A percentile compares a stretch with the other conserved stretches of the same genome.
phyloP scores from a whole-genome alignment of 2,113 vertebrate species.

The Ophiodon elongatus region DNA sequence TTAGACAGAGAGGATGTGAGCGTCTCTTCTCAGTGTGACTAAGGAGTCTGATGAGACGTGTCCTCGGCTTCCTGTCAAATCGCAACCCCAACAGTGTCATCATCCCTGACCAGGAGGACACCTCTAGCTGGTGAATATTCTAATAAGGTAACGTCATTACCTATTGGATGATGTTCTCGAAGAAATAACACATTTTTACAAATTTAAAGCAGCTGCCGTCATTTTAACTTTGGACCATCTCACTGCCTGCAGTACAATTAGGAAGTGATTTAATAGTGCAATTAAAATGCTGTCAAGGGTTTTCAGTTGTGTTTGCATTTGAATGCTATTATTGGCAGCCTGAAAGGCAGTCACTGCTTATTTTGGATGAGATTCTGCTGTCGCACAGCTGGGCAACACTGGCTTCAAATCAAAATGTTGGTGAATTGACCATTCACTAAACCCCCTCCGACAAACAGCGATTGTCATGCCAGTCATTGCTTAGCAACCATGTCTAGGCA shows the following conservation, averaged over 20 bases:
- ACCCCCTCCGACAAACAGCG: not conserved
- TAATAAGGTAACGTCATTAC: constrained; percentile 49
- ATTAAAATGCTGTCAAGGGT: constrained; percentile 65
- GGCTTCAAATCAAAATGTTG: constrained; percentile 23
- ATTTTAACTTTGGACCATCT: constrained; percentile 42
- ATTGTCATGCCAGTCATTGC: not conserved
- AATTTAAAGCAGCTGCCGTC: constrained; percentile 38
- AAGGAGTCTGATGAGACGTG: constrained; percentile 52
- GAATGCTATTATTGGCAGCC: constrained; percentile 40
- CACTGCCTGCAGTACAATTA: constrained; percentile 36
- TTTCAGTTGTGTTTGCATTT: constrained; percentile 52
- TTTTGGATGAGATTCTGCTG: constrained; percentile 34
- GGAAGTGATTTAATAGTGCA: constrained; percentile 54
- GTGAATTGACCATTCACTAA: not conserved
- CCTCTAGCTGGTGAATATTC: constrained; percentile 31
- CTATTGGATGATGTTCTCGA: constrained; percentile 21
- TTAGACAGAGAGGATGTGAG: constrained; percentile 59
- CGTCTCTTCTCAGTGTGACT: constrained; percentile 52
- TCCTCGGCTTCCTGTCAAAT: constrained; percentile 44
- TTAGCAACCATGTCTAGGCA: not conserved
- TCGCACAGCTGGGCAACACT: constrained; percentile 2
- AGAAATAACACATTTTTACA: constrained; percentile 29
- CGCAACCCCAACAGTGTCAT: constrained; percentile 47
- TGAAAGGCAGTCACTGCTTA: constrained; percentile 23
- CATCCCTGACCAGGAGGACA: constrained; percentile 38